phyloP scores from a whole-genome alignment of 2,797 vertebrate species.

The Acestrorhynchus altus region DNA sequence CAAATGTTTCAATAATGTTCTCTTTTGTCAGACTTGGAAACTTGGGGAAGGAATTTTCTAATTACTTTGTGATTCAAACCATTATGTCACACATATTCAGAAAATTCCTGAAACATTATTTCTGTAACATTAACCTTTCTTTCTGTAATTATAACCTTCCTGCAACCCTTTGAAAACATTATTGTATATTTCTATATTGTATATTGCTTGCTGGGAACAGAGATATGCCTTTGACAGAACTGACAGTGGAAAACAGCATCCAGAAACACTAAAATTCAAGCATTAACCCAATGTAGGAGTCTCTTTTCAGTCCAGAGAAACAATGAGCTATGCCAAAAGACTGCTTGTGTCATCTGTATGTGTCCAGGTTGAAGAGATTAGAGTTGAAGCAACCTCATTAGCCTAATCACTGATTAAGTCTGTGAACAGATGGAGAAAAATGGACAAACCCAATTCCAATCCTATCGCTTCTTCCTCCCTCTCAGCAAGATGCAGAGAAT shows the following conservation, averaged over 20 bases:
- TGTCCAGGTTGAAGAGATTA: neutral
- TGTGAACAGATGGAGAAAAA: neutral
- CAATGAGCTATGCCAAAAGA: neutral
- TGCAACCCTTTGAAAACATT: too few species aligned
- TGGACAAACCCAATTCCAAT: neutral
- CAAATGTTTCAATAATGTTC: too few species aligned
- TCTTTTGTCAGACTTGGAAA: too few species aligned
- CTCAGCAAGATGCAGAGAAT: neutral
- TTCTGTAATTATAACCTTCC: too few species aligned
- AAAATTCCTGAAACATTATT: too few species aligned
- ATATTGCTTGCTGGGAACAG: too few species aligned
- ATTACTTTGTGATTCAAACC: too few species aligned
- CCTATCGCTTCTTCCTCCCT: neutral
- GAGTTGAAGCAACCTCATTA: neutral
- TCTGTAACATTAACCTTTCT: too few species aligned
- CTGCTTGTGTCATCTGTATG: neutral
- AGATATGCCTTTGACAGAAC: too few species aligned
- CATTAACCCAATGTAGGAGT: neutral
- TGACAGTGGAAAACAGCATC: constrained; percentile 59
- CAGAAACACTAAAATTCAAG: constrained; percentile 41
- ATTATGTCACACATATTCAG: too few species aligned
- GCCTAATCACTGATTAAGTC: neutral
- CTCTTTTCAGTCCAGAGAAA: neutral
- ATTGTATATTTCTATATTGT: neutral
- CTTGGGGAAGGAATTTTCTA: too few species aligned